Evolutionary conservation across 2,797 vertebrate genomes (phyloP).

Genomic region (Loriculus beryllinus): DNA sequence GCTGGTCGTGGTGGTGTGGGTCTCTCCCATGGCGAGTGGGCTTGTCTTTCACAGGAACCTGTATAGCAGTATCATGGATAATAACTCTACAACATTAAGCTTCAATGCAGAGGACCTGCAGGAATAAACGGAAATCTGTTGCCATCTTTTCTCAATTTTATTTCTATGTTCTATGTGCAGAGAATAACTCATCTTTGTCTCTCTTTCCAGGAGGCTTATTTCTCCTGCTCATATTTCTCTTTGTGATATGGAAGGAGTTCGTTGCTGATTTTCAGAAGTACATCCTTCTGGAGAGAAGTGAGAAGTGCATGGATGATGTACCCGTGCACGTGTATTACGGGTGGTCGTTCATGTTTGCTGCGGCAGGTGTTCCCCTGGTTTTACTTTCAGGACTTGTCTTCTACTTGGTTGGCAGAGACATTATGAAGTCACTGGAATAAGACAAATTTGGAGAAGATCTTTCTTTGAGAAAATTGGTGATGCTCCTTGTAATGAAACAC

Average conservation of each 20-base stretch:
- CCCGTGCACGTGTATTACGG: conserved; percentile 79
- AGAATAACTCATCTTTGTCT: not conserved
- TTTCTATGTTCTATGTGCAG: not conserved
- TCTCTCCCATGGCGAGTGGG: fast-evolving
- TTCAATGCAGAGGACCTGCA: not conserved
- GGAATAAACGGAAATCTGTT: fast-evolving
- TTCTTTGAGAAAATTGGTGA: not conserved
- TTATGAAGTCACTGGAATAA: conserved; percentile 64
- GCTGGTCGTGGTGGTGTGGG: fast-evolving
- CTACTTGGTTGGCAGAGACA: conserved; percentile 76
- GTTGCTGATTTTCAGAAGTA: conserved; percentile 82
- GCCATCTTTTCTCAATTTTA: fast-evolving
- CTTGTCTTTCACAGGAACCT: not conserved
- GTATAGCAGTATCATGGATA: fast-evolving
- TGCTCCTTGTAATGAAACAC: not conserved
- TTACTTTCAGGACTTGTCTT: conserved; percentile 83
- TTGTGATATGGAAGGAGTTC: conserved; percentile 87
- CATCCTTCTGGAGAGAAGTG: conserved; percentile 81
- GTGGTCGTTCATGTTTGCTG: conserved; percentile 85
- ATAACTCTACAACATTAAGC: not conserved
- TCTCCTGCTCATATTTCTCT: conserved; percentile 80
- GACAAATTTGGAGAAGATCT: not conserved
- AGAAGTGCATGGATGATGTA: conserved; percentile 56
- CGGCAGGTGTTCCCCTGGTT: conserved; percentile 80
- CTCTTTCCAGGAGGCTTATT: conserved; percentile 78